Percentiles rank a stretch among this genome's conserved stretches.
Conservation (phyloP, 2,888 invertebrate species). For the Dascillus cervinus region DNA sequence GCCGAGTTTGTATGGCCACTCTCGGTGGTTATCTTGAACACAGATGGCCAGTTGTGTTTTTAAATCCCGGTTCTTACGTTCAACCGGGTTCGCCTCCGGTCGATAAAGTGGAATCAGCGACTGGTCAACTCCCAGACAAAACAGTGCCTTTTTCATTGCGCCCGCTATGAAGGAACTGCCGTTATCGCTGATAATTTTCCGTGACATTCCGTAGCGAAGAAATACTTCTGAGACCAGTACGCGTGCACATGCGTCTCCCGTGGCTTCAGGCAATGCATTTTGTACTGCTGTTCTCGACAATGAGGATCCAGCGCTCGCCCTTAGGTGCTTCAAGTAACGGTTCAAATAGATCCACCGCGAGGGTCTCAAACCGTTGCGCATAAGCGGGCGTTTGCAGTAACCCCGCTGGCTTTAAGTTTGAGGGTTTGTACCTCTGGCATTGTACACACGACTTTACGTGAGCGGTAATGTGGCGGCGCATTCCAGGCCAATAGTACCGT, state of each 20-base stretch:
- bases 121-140: conserved; percentile 24
- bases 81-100: conserved; percentile 27
- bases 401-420: conserved; percentile 12
- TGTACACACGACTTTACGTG: conserved; percentile 7
- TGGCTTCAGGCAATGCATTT: conserved; percentile 21
- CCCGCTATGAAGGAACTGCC: conserved; percentile 28
- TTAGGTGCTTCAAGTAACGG: conserved; percentile 4
- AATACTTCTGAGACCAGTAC: conserved; percentile 22
- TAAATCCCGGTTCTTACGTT: conserved; percentile 26
- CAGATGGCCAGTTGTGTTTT: conserved; percentile 24
- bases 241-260: conserved; percentile 6
- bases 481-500: too few species aligned
- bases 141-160: conserved; percentile 28
- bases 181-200: conserved; percentile 31
- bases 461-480: not conserved
- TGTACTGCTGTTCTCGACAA: conserved; percentile 25
- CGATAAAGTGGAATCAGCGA: conserved; percentile 22
- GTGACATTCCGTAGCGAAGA: conserved; percentile 28
- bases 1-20: conserved; percentile 22
- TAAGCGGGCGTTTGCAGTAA: conserved; percentile 7
- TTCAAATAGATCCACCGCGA: conserved; percentile 7
- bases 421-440: conserved; percentile 14
- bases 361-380: conserved; percentile 2
- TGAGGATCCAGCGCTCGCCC: conserved; percentile 19
- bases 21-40: conserved; percentile 22